phyloP scores from a whole-genome alignment of 1,140 invertebrate genomes.

The Cotesia chilonis region DNA sequence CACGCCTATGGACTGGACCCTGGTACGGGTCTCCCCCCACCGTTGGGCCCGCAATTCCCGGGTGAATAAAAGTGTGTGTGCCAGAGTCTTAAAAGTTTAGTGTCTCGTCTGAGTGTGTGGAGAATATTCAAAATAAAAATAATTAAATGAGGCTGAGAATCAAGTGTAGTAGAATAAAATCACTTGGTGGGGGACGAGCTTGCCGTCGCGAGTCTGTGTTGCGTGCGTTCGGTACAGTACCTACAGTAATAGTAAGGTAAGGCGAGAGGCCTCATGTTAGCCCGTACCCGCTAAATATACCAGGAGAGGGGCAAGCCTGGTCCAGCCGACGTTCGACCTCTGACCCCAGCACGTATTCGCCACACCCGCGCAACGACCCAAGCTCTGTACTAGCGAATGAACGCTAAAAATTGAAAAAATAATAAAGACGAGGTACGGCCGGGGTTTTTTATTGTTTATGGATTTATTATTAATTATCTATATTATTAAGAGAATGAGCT shows the following conservation, averaged over 20 bases:
- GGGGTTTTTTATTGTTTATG: background rate
- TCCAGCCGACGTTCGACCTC: constrained; percentile 52
- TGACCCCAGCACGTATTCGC: constrained; percentile 65
- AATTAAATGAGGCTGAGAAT: no score
- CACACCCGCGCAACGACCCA: constrained; percentile 59
- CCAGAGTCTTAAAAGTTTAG: no score
- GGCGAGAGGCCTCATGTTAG: constrained; percentile 13
- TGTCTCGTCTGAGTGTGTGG: no score
- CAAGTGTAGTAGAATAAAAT: no score
- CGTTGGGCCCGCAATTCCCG: background rate
- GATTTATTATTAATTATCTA: no score
- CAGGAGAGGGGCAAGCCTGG: constrained; percentile 27
- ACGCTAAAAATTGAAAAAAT: constrained; percentile 40
- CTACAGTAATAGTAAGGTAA: no score
- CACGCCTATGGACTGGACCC: constrained; percentile 60
- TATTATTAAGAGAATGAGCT: no score
- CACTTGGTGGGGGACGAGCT: constrained; percentile 9
- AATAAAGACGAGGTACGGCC: background rate
- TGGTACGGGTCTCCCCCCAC: constrained; percentile 37
- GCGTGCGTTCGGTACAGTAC: constrained; percentile 26
- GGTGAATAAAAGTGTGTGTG: no score
- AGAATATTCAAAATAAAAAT: no score
- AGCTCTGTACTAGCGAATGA: constrained; percentile 43
- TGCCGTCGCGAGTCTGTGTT: constrained; percentile 36
- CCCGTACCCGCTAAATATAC: background rate